Base-by-base conservation (phyloP, 2,113 vertebrate genomes). In the Campylomormyrus numenius region DNA sequence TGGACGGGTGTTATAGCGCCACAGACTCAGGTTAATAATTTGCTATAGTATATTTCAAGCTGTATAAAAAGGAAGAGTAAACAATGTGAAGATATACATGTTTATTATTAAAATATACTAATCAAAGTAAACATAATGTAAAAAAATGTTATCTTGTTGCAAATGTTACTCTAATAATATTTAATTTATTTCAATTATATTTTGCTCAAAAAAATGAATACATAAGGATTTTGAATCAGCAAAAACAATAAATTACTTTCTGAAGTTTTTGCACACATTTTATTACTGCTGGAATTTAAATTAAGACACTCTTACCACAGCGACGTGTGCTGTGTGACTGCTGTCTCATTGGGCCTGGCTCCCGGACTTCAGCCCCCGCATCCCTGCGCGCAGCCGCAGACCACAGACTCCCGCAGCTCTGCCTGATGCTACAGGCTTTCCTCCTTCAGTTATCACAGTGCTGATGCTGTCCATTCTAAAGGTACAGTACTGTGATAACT, bases 401-500 rank as follows among this genome's bases (percentile, higher is more conserved):
- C 5, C 19, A 3, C 83, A 9, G 17, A 39, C 66, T 35, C 39
- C 50, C 21, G 24, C 35, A 88, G 35, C 58, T 83, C 93, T 89
- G 56, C 95, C 93, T 94, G 95, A 96, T 91, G 91, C 97, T 96
- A 96, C 97, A 96, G 98, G 98, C 98, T 98, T 97, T 98, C 98
- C 98, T 99, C 97, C 98, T 98, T 99, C 98, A 99, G 98, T 99
- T 99, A 99, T 99, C 98, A 99, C 97, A 97, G 98, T 99, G 98
- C 98, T 99, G 98, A 98, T 99, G 98, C 98, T 99, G 98, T 99
- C 97, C 96, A 94, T 97, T 97, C 97, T 97, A 96, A 99, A 99
- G 97, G 98, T 99, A 99, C 98, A 99, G 98, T 99, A 99, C 98
- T 99, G 98, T 99, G 98, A 99, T 99, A 99, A 99, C 98, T 99